phyloP scores from a whole-genome alignment of 2,113 vertebrate species.

The Datnioides undecimradiatus region DNA sequence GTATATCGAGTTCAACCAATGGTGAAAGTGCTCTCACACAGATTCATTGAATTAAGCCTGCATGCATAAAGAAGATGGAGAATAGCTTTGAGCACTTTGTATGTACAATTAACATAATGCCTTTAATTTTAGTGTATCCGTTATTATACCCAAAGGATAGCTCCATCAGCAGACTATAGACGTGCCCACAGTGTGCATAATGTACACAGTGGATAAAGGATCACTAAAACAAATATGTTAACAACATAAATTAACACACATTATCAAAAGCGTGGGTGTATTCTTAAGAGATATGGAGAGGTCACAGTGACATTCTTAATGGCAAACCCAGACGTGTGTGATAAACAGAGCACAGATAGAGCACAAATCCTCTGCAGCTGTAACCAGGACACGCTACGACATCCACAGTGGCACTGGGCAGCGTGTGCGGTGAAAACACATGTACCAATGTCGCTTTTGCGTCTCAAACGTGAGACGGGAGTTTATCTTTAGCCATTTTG shows the following conservation, averaged over 20 bases:
- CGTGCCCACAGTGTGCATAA: conserved; percentile 43
- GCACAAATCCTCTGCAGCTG: not conserved
- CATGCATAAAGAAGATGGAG: conserved; percentile 76
- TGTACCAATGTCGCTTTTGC: not conserved
- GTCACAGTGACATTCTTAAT: conserved; percentile 10
- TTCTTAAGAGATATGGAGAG: conserved; percentile 36
- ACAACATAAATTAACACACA: conserved; percentile 62
- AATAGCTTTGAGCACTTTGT: conserved; percentile 67
- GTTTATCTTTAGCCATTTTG: conserved; percentile 49
- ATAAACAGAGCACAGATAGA: conserved; percentile 17
- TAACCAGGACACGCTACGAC: not conserved
- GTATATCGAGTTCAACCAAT: conserved; percentile 60
- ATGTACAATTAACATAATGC: conserved; percentile 76
- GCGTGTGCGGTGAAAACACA: not conserved
- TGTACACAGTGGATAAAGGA: conserved; percentile 53
- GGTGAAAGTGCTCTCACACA: conserved; percentile 69
- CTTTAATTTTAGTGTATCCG: conserved; percentile 70
- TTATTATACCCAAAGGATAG: conserved; percentile 70
- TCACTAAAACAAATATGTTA: conserved; percentile 69
- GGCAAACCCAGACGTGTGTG: conserved; percentile 24
- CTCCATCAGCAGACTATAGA: conserved; percentile 67
- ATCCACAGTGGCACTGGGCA: not conserved
- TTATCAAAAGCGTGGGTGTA: conserved; percentile 34
- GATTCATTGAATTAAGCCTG: conserved; percentile 68
- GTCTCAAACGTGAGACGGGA: conserved; percentile 16